These are phyloP conservation scores for Nasonovia ribisnigri DNA, from an alignment of 2,888 invertebrate genomes.

Conservation along the genomic window DNA sequence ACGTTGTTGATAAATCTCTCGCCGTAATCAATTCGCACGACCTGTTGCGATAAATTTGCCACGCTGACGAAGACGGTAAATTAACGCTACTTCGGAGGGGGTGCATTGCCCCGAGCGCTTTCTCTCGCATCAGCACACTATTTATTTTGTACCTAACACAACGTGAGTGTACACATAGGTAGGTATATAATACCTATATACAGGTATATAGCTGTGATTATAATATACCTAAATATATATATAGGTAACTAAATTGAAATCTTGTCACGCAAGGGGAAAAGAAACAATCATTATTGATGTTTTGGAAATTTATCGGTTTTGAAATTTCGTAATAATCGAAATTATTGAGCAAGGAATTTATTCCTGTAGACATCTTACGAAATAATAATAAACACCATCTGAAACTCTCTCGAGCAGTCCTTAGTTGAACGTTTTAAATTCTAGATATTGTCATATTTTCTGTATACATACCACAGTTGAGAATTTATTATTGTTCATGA, in stretches of 20 bases:
- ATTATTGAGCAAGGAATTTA: background rate
- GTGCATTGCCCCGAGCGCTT: background rate
- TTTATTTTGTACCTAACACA: background rate
- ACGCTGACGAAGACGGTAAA: conserved; percentile 22
- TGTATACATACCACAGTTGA: background rate
- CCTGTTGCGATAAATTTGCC: conserved; percentile 55
- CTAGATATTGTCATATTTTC: background rate
- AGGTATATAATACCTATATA: background rate
- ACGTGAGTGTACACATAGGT: background rate
- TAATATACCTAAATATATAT: too few species aligned
- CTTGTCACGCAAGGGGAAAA: background rate
- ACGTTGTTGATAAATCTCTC: conserved; percentile 29
- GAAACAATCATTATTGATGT: background rate
- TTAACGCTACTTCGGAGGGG: conserved; percentile 14
- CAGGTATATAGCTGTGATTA: too few species aligned
- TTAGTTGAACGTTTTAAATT: background rate
- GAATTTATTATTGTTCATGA: background rate
- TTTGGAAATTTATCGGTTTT: background rate
- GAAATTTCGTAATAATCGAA: background rate
- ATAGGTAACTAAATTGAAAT: background rate
- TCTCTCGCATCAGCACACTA: background rate
- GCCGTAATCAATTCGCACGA: conserved; percentile 50
- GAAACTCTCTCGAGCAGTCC: background rate
- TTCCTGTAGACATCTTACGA: background rate
- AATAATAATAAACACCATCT: background rate